Percentiles rank a stretch among this genome's conserved stretches.
These are phyloP conservation scores for Hoplias malabaricus DNA, from an alignment of 2,113 vertebrate genomes.

Conservation along the genomic window DNA sequence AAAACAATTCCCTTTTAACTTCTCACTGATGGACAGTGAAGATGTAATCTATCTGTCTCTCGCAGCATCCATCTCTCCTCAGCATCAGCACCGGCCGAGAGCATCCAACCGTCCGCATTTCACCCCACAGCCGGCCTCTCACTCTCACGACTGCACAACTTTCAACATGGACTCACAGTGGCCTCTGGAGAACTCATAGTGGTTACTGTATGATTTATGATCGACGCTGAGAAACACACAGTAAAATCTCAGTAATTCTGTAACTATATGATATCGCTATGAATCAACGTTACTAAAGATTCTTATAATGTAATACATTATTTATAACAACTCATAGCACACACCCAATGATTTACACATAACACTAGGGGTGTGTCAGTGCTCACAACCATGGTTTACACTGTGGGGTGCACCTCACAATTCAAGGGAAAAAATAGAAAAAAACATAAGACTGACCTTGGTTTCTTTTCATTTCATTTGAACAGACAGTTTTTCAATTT, in stretches of 20 bases:
- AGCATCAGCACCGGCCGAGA: not conserved
- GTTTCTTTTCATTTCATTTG: too few relatives aligned
- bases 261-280: too few relatives aligned
- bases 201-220: not conserved
- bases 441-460: too few relatives aligned
- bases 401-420: too few relatives aligned
- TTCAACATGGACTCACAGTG: not conserved
- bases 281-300: too few relatives aligned
- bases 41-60: not conserved
- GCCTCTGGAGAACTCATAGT: not conserved
- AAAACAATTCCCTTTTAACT: conserved; percentile 25
- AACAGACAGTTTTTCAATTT: too few relatives aligned
- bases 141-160: not conserved
- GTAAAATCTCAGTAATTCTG: not conserved
- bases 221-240: not conserved
- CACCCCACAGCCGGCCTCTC: not conserved
- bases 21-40: conserved; percentile 27
- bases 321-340: too few relatives aligned
- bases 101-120: not conserved
- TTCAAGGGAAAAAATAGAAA: too few relatives aligned
- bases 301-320: too few relatives aligned
- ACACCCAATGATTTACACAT: too few relatives aligned
- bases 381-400: too few relatives aligned
- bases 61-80: not conserved
- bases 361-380: too few relatives aligned